Evolutionary conservation across 2,888 invertebrate genomes (phyloP).

Genomic region (Watsonalla binaria): DNA sequence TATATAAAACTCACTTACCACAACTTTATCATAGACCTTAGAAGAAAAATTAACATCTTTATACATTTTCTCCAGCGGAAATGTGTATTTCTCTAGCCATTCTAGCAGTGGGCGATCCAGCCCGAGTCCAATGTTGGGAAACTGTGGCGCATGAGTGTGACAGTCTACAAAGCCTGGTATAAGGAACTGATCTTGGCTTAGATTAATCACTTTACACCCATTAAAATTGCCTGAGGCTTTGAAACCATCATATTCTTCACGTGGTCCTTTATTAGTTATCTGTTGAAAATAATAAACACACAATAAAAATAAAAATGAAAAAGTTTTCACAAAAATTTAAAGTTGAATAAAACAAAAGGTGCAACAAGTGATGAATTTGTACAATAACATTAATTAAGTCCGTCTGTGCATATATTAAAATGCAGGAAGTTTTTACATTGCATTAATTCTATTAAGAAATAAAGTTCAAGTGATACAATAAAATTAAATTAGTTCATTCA

Average conservation of each 20-base stretch:
- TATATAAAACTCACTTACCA: slow-evolving; percentile 79
- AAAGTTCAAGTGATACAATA: too few relatives aligned
- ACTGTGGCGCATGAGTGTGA: slow-evolving; percentile 94
- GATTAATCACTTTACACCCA: slow-evolving; percentile 30
- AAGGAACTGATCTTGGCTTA: slow-evolving; percentile 80
- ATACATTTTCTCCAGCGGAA: slow-evolving; percentile 88
- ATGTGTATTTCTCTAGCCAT: slow-evolving; percentile 92
- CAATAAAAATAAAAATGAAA: background rate
- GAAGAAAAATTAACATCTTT: slow-evolving; percentile 82
- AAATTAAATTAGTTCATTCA: too few relatives aligned
- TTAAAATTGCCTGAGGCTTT: slow-evolving; percentile 25
- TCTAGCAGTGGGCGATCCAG: slow-evolving; percentile 88
- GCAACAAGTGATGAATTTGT: too few relatives aligned
- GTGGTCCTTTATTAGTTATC: slow-evolving; percentile 46
- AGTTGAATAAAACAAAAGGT: too few relatives aligned
- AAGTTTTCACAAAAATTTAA: too few relatives aligned
- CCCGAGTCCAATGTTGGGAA: slow-evolving; percentile 90
- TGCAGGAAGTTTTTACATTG: too few relatives aligned
- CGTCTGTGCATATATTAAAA: too few relatives aligned
- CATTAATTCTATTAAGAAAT: too few relatives aligned
- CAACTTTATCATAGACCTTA: slow-evolving; percentile 85
- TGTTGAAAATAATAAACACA: slow-evolving; percentile 20
- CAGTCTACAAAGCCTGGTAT: slow-evolving; percentile 94
- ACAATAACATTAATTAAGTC: too few relatives aligned
- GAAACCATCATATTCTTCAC: slow-evolving; percentile 32